Evolutionary conservation across 2,797 vertebrate species (phyloP), one percentile per base, ranked within the genome.

Genomic region (Rachycentron canadum): DNA sequence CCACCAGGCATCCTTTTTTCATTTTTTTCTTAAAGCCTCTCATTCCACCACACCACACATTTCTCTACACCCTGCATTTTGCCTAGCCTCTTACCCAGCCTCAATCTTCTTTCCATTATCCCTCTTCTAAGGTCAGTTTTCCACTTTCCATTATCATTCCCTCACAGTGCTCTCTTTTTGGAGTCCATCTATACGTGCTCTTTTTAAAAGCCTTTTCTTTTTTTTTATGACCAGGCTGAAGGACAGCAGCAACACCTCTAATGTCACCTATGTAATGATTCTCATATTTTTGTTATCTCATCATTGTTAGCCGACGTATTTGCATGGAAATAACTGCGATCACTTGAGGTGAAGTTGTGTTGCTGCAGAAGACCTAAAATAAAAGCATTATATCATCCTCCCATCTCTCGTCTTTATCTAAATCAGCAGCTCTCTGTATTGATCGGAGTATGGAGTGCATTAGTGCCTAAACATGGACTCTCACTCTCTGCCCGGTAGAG

Each of bases 51-150:
- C 72, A 64, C 45, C 47, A 50, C 55, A 65, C 66, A 66, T 79
- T 62, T 83, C 73, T 81, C 67, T 66, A 16, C 62, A 66, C 52
- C 73, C 67, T 57, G 57, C 74, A 79, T 85, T 87, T 80, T 78
- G 64, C 50, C 75, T n/a, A 58, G 55, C 62, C 79, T 89, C 78
- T 87, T 74, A 77, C 82, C 50, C 73, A 69, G 68, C 84, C 87
- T 86, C 92, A 93, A 87, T 92, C 84, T 87, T 84, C 87, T 90
- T 87, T 93, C 88, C 86, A 91, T 86, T 89, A 90, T 86, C 87
- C 78, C 73, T 81, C 81, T 86, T 53, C 77, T 82, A 63, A 85
- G 65, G 74, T 90, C 85, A 81, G 82, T 88, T 92, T 91, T 86
- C 86, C 74, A 64, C 86, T 88, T 88, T 88, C 81, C 82, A 90